Conservation (phyloP, 1,140 invertebrate genomes). For the Branchinecta lynchi region DNA sequence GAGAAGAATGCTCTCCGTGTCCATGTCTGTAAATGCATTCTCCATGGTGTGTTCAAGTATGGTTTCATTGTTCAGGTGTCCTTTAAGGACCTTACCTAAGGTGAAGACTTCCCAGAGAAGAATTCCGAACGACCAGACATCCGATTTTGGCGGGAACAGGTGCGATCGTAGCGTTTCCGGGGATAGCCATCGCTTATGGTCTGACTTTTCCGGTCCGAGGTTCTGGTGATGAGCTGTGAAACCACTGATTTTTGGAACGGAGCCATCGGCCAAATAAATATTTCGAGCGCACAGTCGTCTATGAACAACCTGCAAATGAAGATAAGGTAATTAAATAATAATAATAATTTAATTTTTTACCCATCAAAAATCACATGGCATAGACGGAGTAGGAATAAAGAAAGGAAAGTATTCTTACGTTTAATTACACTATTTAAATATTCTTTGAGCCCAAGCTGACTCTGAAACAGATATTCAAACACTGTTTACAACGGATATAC, state of each 20-base stretch:
- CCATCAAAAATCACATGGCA: no score
- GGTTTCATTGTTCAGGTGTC: no score
- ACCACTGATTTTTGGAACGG: slow-evolving; percentile 50
- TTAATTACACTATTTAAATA: no score
- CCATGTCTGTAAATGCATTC: no score
- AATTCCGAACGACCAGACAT: slow-evolving; percentile 66
- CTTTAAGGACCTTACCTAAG: slow-evolving; percentile 36
- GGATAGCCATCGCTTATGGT: slow-evolving; percentile 59
- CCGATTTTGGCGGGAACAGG: slow-evolving; percentile 47
- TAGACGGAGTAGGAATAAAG: no score
- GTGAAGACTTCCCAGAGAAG: slow-evolving; percentile 66
- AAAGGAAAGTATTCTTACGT: no score
- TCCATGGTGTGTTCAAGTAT: no score
- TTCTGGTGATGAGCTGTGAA: slow-evolving; percentile 45
- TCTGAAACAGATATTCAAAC: no score
- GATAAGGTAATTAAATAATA: slow-evolving; percentile 15
- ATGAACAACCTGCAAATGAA: slow-evolving; percentile 45
- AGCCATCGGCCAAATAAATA: slow-evolving; percentile 42
- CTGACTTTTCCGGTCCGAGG: slow-evolving; percentile 33
- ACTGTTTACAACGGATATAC: no score
- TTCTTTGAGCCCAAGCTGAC: no score
- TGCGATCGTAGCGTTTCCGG: slow-evolving; percentile 52
- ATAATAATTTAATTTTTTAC: no score
- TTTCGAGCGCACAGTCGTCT: slow-evolving; percentile 53
- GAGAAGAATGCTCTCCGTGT: no score